Percentiles rank a stretch among this genome's conserved stretches.
phyloP scores from a whole-genome alignment of 2,888 invertebrate genomes.

The Coelinius sp. region DNA sequence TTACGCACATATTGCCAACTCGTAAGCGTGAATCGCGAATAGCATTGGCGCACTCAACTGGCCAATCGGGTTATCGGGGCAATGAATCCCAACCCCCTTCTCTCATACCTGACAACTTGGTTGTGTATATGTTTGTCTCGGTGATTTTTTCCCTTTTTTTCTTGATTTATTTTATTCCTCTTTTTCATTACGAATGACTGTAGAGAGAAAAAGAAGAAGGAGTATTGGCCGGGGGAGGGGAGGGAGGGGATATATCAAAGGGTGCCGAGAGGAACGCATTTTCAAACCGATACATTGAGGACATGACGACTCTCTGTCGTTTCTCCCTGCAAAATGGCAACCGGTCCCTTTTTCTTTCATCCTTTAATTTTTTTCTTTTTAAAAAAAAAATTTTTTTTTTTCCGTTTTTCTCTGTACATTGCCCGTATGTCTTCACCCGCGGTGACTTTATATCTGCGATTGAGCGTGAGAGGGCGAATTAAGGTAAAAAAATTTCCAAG shows the following conservation, averaged over 20 bases:
- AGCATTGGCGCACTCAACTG: conserved; percentile 61
- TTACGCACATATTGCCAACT: conserved; percentile 35
- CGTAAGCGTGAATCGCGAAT: conserved; percentile 52
- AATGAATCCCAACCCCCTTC: conserved; percentile 59
- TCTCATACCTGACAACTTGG: conserved; percentile 47
- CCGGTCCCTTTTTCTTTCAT: conserved; percentile 17
- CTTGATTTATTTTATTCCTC: conserved; percentile 28
- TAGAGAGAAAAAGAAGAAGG: neutral
- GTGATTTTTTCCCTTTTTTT: conserved; percentile 53
- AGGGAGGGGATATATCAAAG: conserved; percentile 38
- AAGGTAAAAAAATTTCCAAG: neutral
- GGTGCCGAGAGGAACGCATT: conserved; percentile 36
- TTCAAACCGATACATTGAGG: conserved; percentile 17
- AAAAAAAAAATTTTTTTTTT: conserved; percentile 1
- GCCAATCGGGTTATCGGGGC: conserved; percentile 62
- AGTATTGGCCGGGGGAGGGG: neutral
- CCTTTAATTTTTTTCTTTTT: conserved; percentile 6
- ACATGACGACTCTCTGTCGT: conserved; percentile 27
- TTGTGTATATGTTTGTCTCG: conserved; percentile 56
- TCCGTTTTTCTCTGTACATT: neutral
- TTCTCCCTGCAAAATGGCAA: conserved; percentile 29
- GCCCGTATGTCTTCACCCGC: conserved; percentile 18
- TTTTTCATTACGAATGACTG: conserved; percentile 27
- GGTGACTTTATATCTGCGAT: neutral
- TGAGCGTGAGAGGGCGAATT: neutral